Base-by-base conservation (phyloP, 2,888 invertebrate species). In the Argynnis bischoffii region DNA sequence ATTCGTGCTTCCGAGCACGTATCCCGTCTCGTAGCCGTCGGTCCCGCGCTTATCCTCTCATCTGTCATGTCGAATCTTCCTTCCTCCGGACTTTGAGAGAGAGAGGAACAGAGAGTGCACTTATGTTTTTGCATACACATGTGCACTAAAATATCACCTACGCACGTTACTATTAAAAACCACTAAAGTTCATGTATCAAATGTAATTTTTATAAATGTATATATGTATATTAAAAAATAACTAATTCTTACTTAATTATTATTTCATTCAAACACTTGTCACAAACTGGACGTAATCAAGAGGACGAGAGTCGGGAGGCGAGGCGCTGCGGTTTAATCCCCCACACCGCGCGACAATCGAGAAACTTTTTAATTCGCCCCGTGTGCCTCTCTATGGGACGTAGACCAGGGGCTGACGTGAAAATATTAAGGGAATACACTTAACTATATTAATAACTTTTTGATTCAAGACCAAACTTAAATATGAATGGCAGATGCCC, bases 361-460 rank as follows among this genome's bases (percentile, higher is more conserved):
- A 63, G 54, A 72, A 81, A 83, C 80, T 83, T 84, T 83, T 83
- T 82, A 81, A 84, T 80, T 84, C 76, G 64, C 66, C 71, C 78
- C 72, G 75, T 74, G 73, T 71, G 73, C 70, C 70, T 69, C 67
- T 59, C 65, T 60, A 31, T 26, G 63, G 48, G 53, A 55, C 51
- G 26, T 55, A 64, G 47, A 54, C 57, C n/a, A 48, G 61, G 61
- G n/a, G 15, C 1, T 0, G 15, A 14, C 18, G 50, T 6, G 1
- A 41, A 41, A 59, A 21, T 11, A 16, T 16, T 51, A 16, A 51
- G 4, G 1, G 35, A 41, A 41, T 11, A 41, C 2, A 41, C 35
- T 35, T 41, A 11, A 41, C 8, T 11, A 41, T 41, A 41, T 41
- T 11, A 8, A 41, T 41, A 11, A 0, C 3, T 41, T 41, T 8